Evolutionary conservation across 2,113 vertebrate genomes (phyloP), one percentile per base, ranked within the genome.

Genomic region (Pachycephala philippinensis): DNA sequence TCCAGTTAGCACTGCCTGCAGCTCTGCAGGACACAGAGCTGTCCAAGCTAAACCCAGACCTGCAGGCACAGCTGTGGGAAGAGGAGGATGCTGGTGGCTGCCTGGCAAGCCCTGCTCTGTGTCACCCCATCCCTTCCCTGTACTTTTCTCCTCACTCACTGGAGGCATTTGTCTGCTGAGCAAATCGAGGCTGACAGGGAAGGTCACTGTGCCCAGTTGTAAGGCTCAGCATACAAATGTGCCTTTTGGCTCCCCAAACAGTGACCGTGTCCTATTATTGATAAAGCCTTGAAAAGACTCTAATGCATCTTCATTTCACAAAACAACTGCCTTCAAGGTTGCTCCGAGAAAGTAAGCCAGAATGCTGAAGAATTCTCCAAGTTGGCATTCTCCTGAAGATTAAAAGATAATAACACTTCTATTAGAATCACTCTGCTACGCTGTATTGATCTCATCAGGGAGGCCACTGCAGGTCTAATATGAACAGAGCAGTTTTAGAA

Each of bases 401-500:
- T 98, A 98, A 98, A 98, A 98, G 98, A 98, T 98, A 98, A 98
- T 98, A 98, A 98, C 97, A 96, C 96, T 98, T 98, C 98, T 98
- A 97, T 98, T 98, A 98, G 98, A 98, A 98, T 98, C 97, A 97
- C 97, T 98, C 92, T 71, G 98, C 97, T 97, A 98, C 95, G 96
- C 98, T 96, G 97, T 98, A 98, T 98, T 98, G 98, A 98, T 98
- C 98, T 97, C 98, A 98, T 98, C 98, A 98, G 98, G 98, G 98
- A 98, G 97, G 98, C 98, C 97, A 97, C 98, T 88, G 97, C 98
- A 98, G 98, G 98, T 98, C 98, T 98, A 97, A 98, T 98, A 98
- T 92, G 98, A 98, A 98, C 98, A 97, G 97, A 97, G 97, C 83
- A 80, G 79, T 97, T 97, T 97, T 92, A 96, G 98, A 98, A 98